Evolutionary conservation across 2,797 vertebrate genomes (phyloP).

Genomic region (Ctenopoma kingsleyae): DNA sequence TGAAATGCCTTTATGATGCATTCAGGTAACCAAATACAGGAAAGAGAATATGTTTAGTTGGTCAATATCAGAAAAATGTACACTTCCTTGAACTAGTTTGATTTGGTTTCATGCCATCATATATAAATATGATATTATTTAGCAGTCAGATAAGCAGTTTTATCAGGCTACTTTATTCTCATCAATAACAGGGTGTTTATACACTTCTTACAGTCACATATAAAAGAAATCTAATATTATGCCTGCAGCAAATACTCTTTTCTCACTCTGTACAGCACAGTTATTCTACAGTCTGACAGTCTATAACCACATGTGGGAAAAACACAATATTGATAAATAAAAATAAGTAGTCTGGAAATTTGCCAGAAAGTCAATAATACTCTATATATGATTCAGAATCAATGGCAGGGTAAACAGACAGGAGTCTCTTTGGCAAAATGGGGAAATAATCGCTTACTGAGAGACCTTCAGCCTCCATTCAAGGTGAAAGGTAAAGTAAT

Average conservation of each 20-base stretch:
- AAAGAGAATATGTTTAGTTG: background rate
- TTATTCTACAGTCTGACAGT: conserved; percentile 9
- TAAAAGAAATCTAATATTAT: conserved; percentile 1
- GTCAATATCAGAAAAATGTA: conserved; percentile 3
- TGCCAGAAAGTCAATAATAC: conserved; percentile 47
- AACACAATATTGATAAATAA: conserved; percentile 31
- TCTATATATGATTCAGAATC: conserved; percentile 45
- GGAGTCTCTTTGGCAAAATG: conserved; percentile 71
- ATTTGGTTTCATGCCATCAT: background rate
- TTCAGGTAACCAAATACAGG: conserved; percentile 8
- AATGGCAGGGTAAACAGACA: conserved; percentile 32
- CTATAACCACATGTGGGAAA: conserved; percentile 1
- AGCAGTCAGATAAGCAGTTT: conserved; percentile 6
- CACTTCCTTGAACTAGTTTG: background rate
- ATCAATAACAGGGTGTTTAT: background rate
- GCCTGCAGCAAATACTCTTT: background rate
- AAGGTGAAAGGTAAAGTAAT: conserved; percentile 81
- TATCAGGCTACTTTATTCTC: background rate
- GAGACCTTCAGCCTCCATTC: conserved; percentile 76
- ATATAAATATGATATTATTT: background rate
- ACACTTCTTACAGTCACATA: conserved; percentile 1
- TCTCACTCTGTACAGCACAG: conserved; percentile 18
- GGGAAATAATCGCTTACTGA: conserved; percentile 75
- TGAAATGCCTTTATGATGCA: conserved; percentile 40
- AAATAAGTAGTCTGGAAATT: conserved; percentile 38